Evolutionary conservation across 2,113 vertebrate genomes (phyloP), one percentile per base, ranked within the genome.

Genomic region (Epinephelus moara): DNA sequence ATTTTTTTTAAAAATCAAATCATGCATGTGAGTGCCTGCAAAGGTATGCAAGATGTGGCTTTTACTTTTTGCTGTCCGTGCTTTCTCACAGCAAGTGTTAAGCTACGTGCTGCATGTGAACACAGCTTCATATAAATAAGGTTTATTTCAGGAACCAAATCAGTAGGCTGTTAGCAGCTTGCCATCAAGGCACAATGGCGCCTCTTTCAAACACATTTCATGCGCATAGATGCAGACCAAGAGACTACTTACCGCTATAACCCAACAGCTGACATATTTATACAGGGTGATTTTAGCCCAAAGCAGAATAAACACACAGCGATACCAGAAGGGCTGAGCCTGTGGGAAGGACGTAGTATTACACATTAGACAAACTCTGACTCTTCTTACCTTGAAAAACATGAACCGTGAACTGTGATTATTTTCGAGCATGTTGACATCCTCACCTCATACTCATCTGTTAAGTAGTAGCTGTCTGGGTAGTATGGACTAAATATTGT

Each of bases 261-360:
- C 94, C 98, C 98, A 99, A 91, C 98, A 99, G 92, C 96, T 97
- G 89, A 99, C 97, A 0, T 99, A 99, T 93, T 99, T 99, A 93
- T 99, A 99, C 80, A 99, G 96, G 80, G 94, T 96, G 11, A 99
- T 81, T 95, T 99, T 99, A 70, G 96, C 97, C 98, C 98, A 99
- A 55, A 99, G 67, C 78, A 98, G 79, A 79, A 99, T 97, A 91
- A 97, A 99, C 76, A 97, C 88, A 87, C 97, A 99, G 62, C 97
- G 97, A 93, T 97, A 98, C 97, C 97, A 98, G 94, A 99, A 97
- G 0, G 96, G 95, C 73, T 93, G 96, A 49, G 94, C 96, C 98
- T 99, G 92, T 59, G 40, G 75, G 85, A 45, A 84, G 45, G 30
- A 87, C 40, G 89, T 3, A 8, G 47, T 15, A 70, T 80, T 7